These are phyloP conservation scores for Brachyrhaphis roseni DNA, from an alignment of 2,797 vertebrate genomes.

Conservation along the genomic window DNA sequence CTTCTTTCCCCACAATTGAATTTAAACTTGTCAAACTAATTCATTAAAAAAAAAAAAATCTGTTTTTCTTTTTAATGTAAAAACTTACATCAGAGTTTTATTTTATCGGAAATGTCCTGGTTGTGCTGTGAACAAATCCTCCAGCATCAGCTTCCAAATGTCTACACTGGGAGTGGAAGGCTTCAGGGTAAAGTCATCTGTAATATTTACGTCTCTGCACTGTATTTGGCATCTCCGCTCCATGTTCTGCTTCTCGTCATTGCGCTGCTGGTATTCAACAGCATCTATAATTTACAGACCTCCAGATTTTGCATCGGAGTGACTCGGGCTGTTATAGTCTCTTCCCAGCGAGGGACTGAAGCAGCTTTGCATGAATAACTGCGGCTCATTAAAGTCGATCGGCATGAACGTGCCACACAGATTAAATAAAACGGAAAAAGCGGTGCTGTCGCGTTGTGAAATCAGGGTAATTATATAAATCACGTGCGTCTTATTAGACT, in stretches of 20 bases:
- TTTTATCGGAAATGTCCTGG: background rate
- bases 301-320: constrained; percentile 30
- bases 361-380: constrained; percentile 43
- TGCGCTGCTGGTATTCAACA: constrained; percentile 35
- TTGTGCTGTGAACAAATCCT: background rate
- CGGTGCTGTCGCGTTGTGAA: constrained; percentile 9
- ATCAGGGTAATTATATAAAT: constrained; percentile 21
- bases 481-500: background rate
- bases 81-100: background rate
- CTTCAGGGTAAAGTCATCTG: background rate
- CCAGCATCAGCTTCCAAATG: background rate
- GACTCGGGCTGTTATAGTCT: constrained; percentile 50
- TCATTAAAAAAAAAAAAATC: background rate
- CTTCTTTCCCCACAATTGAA: background rate
- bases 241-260: constrained; percentile 23
- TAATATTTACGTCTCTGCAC: background rate
- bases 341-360: constrained; percentile 25
- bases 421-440: constrained; percentile 33
- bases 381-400: constrained; percentile 46
- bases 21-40: background rate
- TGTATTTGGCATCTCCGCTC: constrained; percentile 9
- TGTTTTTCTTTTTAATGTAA: background rate
- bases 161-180: background rate
- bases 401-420: constrained; percentile 48
- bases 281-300: constrained; percentile 44